Base-by-base conservation (phyloP, 1,140 invertebrate species). In the Aporrectodea caliginosa region DNA sequence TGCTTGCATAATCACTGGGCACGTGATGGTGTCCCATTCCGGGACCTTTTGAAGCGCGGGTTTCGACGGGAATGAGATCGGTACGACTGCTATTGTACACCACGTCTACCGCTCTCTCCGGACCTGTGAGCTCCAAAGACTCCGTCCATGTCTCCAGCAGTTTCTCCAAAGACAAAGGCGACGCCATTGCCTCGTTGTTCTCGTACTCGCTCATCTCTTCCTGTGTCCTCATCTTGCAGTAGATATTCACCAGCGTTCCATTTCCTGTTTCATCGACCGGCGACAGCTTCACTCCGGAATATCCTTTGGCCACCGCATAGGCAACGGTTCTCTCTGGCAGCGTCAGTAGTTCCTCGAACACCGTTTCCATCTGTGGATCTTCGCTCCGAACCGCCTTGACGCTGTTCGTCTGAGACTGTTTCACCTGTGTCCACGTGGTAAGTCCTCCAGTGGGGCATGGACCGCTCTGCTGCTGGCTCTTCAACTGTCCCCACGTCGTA, bases 131-230 rank as follows among this genome's bases (percentile, higher is more conserved):
- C 43, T 12, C 22, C 6, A 58, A 58, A 6, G 22, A 58, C 22
- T 58, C 43, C 22, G 43, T 79, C 78, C 78, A 79, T 33, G 78
- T 74, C 1, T 43, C 78, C n/a, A 58, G 27, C 31, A 76, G 35
- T 2, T 22, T 31, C n/a, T 58, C 70, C 27, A 35, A 16, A 22
- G 71, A 35, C n/a, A 32, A n/a, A 0, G 72, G 78, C 12, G 78
- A 75, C 12, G 35, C 73, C 71, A 79, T 74, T 1, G n/a, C 78
- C 34, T 79, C 78, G 31, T 72, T 72, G 70, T 58, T 58, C 43
- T 58, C 43, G 43, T 12, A 58, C 22, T 58, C 43, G 22, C 43
- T 58, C 43, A 58, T 58, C 22, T 58, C 43, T 6, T 58, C 43
- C 43, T 58, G 43, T 58, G 43, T 58, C 22, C 22, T 58, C 43